Evolutionary conservation across 2,888 invertebrate genomes (phyloP), one percentile per base, ranked within the genome.

Genomic region (Therioaphis trifolii): DNA sequence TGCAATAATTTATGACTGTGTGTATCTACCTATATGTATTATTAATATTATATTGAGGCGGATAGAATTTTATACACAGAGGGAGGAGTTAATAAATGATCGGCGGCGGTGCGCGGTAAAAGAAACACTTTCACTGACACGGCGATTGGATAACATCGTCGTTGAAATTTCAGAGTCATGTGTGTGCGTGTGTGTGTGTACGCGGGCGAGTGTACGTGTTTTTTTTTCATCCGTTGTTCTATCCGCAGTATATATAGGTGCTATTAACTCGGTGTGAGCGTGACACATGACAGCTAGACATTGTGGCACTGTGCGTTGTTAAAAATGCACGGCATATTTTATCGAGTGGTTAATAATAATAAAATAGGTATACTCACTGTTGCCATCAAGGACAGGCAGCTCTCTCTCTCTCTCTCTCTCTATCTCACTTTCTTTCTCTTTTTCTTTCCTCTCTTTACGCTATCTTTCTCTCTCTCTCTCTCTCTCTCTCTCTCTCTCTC

Each of bases 1-100:
- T 85, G 84, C 77, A 58, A 68, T 84, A 66, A 55, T 76, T 68
- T 61, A 74, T 43, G n/a, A n/a, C n/a, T n/a, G n/a, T n/a, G n/a
- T n/a, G n/a, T n/a, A n/a, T n/a, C n/a, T n/a, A n/a, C n/a, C n/a
- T n/a, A n/a, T n/a, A n/a, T n/a, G n/a, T n/a, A n/a, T n/a, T n/a
- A n/a, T n/a, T n/a, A n/a, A n/a, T n/a, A n/a, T n/a, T n/a, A n/a
- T n/a, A n/a, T n/a, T n/a, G 46, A 35, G 49, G 49, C 40, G 27
- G 24, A n/a, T 52, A 68, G 68, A 74, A 63, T 49, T 68, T n/a
- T n/a, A n/a, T n/a, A n/a, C n/a, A n/a, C n/a, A n/a, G 49, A n/a
- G 52, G 76, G 75, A 84, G 77, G 69, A 76, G 58, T 49, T 58
- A 55, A 55, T 21, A 15, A 77, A 21, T 14, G 18, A 40, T 18